Evolutionary conservation across 1,140 invertebrate species (phyloP).

Genomic region (Drosophila takahashii): DNA sequence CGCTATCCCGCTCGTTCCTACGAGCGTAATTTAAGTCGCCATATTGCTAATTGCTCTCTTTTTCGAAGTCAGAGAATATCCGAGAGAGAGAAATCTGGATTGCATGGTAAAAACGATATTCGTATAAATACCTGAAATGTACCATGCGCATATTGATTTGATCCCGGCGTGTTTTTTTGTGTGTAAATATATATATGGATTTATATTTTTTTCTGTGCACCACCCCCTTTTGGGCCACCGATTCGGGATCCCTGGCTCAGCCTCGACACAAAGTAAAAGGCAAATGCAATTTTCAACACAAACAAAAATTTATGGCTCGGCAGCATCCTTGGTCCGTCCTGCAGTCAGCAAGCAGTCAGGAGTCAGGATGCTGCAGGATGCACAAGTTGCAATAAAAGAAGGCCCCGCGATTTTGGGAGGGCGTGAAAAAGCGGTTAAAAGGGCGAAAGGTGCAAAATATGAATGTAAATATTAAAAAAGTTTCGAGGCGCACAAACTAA

Average conservation of each 20-base stretch:
- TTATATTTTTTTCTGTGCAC: conserved; percentile 4
- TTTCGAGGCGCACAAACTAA: conserved; percentile 78
- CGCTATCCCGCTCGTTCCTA: no score
- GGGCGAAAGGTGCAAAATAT: conserved; percentile 79
- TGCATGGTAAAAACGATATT: no score
- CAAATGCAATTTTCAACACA: conserved; percentile 82
- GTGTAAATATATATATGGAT: no score
- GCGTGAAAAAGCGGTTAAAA: conserved; percentile 38
- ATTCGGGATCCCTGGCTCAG: conserved; percentile 37
- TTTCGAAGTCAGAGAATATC: no score
- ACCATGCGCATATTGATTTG: no score
- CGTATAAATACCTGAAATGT: no score
- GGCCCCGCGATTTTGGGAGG: conserved; percentile 7
- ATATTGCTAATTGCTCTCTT: no score
- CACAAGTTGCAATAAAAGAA: conserved; percentile 58
- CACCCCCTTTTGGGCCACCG: not conserved
- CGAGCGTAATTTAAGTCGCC: no score
- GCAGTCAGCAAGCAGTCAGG: conserved; percentile 17
- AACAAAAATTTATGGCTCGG: conserved; percentile 75
- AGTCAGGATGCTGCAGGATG: conserved; percentile 27
- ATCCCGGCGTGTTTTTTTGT: no score
- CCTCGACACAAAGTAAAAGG: conserved; percentile 70
- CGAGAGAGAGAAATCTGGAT: no score
- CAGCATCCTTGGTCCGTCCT: conserved; percentile 47
- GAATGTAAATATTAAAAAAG: conserved; percentile 83